phyloP scores from a whole-genome alignment of 2,797 vertebrate genomes.

The Catostomus latipinnis region DNA sequence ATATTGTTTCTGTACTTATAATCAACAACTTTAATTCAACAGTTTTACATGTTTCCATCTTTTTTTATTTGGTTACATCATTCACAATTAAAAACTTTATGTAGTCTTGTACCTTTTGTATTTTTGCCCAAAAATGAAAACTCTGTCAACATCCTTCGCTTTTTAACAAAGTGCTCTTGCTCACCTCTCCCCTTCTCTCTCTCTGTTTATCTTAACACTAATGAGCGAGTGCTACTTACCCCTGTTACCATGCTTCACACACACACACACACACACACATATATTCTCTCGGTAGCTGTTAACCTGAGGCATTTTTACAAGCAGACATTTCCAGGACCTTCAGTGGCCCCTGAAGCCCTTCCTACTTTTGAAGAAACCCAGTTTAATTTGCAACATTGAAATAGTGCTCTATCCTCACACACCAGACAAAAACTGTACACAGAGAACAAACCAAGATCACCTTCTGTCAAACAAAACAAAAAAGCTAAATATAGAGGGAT shows the following conservation, averaged over 20 bases:
- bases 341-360: slow-evolving; percentile 14
- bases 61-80: too few species aligned
- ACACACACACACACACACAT: slow-evolving; percentile 26
- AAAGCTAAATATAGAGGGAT: too few species aligned
- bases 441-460: neutral
- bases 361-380: neutral
- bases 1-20: too few species aligned
- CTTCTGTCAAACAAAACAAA: too few species aligned
- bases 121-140: too few species aligned
- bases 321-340: slow-evolving; percentile 60
- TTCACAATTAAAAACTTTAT: too few species aligned
- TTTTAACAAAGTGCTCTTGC: slow-evolving; percentile 70
- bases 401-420: neutral
- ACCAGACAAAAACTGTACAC: neutral
- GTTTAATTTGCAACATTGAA: slow-evolving; percentile 65
- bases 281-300: slow-evolving; percentile 75
- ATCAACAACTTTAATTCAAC: too few species aligned
- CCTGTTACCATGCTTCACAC: slow-evolving; percentile 54
- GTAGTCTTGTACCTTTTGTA: too few species aligned
- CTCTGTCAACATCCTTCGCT: slow-evolving; percentile 24
- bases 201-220: slow-evolving; percentile 67
- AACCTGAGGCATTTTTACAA: slow-evolving; percentile 70
- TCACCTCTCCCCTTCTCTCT: slow-evolving; percentile 55
- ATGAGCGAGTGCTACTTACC: slow-evolving; percentile 70
- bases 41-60: too few species aligned